Conservation (phyloP, 92 coral and sea anemone genomes). For the Desmophyllum pertusum region DNA sequence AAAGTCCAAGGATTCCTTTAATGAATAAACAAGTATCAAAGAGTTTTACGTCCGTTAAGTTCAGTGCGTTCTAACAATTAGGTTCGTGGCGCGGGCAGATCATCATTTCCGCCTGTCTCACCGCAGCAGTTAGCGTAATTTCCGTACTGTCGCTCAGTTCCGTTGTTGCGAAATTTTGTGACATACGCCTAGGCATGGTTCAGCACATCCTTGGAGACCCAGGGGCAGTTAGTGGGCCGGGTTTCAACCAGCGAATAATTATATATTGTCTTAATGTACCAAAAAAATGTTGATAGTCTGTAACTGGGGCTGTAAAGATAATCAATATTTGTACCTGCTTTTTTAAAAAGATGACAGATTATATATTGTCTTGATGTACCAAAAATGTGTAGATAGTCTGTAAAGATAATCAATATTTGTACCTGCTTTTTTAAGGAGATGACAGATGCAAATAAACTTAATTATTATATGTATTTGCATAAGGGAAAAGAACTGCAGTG, state of each 20-base stretch:
- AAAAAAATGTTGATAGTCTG: neutral
- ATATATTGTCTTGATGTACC: neutral
- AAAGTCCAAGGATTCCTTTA: neutral
- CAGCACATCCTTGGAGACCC: too few species aligned
- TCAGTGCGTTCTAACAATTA: neutral
- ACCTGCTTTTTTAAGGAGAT: neutral
- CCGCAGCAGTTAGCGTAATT: conserved; percentile 14
- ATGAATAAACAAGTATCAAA: neutral
- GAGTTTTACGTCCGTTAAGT: too few species aligned
- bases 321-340: neutral
- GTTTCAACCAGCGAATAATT: neutral
- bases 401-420: neutral
- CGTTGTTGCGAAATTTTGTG: conserved; percentile 6
- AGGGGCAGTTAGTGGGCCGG: neutral
- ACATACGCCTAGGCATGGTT: neutral
- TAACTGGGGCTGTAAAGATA: too few species aligned
- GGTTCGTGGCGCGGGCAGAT: neutral
- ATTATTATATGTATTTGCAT: neutral
- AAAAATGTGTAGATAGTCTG: neutral
- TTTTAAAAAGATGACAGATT: neutral
- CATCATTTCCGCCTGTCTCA: neutral
- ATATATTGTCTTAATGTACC: neutral
- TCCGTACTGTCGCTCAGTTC: conserved; percentile 22
- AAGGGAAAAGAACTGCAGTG: neutral
- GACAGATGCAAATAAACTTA: neutral